Evolutionary conservation across 1,140 invertebrate species (phyloP).

Genomic region (Drosophila truncata): DNA sequence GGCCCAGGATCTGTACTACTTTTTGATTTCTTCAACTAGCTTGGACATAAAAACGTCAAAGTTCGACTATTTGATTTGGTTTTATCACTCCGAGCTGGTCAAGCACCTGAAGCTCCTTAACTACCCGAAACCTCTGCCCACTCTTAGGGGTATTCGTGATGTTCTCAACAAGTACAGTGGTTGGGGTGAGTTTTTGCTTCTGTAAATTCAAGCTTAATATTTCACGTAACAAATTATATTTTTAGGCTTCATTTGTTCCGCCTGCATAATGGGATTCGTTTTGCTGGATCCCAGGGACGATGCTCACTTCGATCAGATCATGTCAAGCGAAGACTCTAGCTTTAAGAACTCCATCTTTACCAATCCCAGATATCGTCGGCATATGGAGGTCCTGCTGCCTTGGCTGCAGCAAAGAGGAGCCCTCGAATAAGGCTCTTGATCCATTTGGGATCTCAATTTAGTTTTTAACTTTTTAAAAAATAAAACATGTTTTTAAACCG

Average conservation of each 20-base stretch:
- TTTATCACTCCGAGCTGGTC: slow-evolving; percentile 65
- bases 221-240: not conserved
- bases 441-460: not conserved
- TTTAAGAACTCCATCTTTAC: slow-evolving; percentile 51
- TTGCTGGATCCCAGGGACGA: slow-evolving; percentile 59
- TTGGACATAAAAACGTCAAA: slow-evolving; percentile 59
- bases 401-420: slow-evolving; percentile 70
- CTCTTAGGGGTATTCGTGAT: slow-evolving; percentile 57
- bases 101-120: slow-evolving; percentile 60
- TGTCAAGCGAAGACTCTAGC: slow-evolving; percentile 21
- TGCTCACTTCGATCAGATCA: slow-evolving; percentile 62
- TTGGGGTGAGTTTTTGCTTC: slow-evolving; percentile 51
- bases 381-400: slow-evolving; percentile 57
- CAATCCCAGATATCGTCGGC: slow-evolving; percentile 31
- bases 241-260: slow-evolving; percentile 25
- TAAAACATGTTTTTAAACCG: not conserved
- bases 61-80: slow-evolving; percentile 76
- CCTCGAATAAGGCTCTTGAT: slow-evolving; percentile 28
- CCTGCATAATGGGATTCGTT: slow-evolving; percentile 35
- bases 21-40: slow-evolving; percentile 62
- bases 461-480: not conserved
- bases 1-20: slow-evolving; percentile 80
- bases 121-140: slow-evolving; percentile 57
- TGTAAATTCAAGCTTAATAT: not conserved
- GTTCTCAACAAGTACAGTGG: slow-evolving; percentile 55